Evolutionary conservation across 2,113 vertebrate species (phyloP), one percentile per base, ranked within the genome.

Genomic region (Gadus chalcogrammus): DNA sequence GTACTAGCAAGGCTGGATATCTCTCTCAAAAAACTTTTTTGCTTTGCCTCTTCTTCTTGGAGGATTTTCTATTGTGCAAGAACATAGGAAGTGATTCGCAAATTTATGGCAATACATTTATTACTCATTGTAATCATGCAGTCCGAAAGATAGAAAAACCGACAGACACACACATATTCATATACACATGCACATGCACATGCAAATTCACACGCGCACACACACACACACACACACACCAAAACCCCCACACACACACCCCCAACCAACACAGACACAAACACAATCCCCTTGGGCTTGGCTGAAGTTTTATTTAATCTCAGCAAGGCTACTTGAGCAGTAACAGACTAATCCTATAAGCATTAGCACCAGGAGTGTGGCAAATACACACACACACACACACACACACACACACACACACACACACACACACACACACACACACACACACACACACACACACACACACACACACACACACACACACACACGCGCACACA

Each of bases 301-400:
- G 74, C 76, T 74, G 73, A 84, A 71, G 76, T 77, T 48, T 48
- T 79, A 71, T 80, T 87, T 85, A 88, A 90, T 91, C 87, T 86
- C 82, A 85, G 79, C 91, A 79, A 82, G 75, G 70, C 75, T 15
- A 86, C 80, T 81, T 76, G 22, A 86, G 77, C 75, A 77, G 90
- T 80, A 81, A 86, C 78, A 70, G 68, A 72, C 82, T 88, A 91
- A 86, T 88, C 75, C 78, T 22, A 69, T 53, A 1, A 65, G 65
- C 77, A 88, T 81, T 73, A 89, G 77, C 38, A 62, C 7, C 22
- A 79, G 71, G 74, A 77, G 81, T 84, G 74, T 27, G 81, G 72
- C 11, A 66, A 15, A 82, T 31, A 82, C 73, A 53, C 78, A 17
- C n/a, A 58, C 42, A 48, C 42, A 48, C 42, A 48, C 42, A 48